Evolutionary conservation across 2,888 invertebrate species (phyloP), one percentile per base, ranked within the genome.

Genomic region (Plusia festucae): DNA sequence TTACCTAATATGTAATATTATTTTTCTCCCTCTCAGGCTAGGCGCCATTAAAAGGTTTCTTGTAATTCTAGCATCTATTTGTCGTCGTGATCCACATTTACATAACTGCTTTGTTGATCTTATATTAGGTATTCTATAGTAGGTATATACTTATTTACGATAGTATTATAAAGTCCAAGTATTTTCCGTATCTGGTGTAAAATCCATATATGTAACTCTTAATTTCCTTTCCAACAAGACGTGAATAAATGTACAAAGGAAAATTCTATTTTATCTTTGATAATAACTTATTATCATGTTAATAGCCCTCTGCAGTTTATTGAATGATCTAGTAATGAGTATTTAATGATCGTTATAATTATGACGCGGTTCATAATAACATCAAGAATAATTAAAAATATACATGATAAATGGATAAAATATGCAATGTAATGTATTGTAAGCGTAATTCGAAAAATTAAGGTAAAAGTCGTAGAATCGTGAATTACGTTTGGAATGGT

Each of bases 101-200:
- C 67, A 73, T 71, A 66, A 76, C 76, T 67, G 51, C 77, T 76
- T 66, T 62, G 67, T 76, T 76, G 60, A 73, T 76, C 67, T 76
- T 30, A 34, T 53, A 27, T 52, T 76, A 62, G 56, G 53, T 76
- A 71, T 76, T 66, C 60, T 49, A 66, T 56, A 46, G n/a, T n/a
- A 9, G 5, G 24, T n/a, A 70, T 59, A 49, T 58, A 70, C 52
- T 53, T 60, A 61, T 27, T 61, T 54, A 46, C 46, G 46, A 62
- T 61, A 71, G 67, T 34, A 76, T 67, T 73, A 76, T 62, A 62
- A 76, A 73, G 61, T 70, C 59, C 51, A 59, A 76, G 58, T 66
- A 61, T 71, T 73, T 76, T 72, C 62, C 67, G 72, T 73, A 54
- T 55, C 40, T 66, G 30, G 58, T 58, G 60, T 55, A 70, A 70